Base-by-base conservation (phyloP, 2,888 invertebrate genomes). In the Scaptomyza parva region DNA sequence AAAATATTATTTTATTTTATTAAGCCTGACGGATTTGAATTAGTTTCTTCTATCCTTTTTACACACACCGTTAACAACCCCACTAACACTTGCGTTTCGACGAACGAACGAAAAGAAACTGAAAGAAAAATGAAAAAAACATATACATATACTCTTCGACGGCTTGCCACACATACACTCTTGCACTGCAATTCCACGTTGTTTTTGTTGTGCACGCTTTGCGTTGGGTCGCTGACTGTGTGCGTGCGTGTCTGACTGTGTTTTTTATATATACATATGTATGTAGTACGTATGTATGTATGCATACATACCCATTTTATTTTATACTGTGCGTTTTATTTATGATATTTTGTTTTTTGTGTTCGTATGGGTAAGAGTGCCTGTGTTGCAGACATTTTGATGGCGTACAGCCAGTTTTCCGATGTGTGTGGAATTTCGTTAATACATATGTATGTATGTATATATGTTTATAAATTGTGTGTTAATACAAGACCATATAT, bases 391-490 rank as follows among this genome's bases (percentile, higher is more conserved):
- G 76, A 85, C 73, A 68, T 61, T 79, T 70, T 77, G 66, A 83
- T 87, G 86, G 86, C 88, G 77, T 66, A 76, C 70, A 80, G 86
- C 88, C 88, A 86, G 88, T 88, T 86, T 87, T 88, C 77, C 77
- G 64, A 75, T 76, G 61, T 79, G 54, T 64, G 59, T 79, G 67
- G 28, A 45, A 57, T 33, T 22, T 37, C 28, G 44, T 24, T 26
- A 18, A 52, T 28, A 50, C 44, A 39, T 51, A 50, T 24, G 20
- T 14, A 61, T 11, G 28, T 17, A 41, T n/a, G n/a, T 41, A 24
- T 18, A 28, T 26, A 5, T 43, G 28, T 37, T 8, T 53, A 53
- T n/a, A 41, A 35, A 30, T 47, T 11, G 7, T 28, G 24, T 18
- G 33, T 47, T 22, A 12, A 40, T 35, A 40, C 24, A 18, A 28